phyloP scores from a whole-genome alignment of 1,140 invertebrate genomes.

The Tetragnatha versicolor region DNA sequence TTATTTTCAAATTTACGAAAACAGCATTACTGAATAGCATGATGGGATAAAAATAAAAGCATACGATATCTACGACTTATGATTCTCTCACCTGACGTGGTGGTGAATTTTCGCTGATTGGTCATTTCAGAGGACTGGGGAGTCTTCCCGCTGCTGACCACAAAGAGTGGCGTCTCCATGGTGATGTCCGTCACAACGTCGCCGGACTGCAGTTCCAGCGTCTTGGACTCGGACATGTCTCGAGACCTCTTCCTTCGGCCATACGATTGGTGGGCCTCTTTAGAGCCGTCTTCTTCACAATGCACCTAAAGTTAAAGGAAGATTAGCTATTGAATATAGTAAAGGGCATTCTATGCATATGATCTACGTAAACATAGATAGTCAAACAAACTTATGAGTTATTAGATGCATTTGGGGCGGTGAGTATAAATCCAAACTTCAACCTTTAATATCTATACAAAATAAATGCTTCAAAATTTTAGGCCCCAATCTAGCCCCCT shows the following conservation, averaged over 20 bases:
- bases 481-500: too few relatives aligned
- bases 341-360: too few relatives aligned
- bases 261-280: constrained; percentile 27
- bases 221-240: background rate
- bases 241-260: constrained; percentile 32
- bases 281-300: constrained; percentile 40
- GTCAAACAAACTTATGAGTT: background rate
- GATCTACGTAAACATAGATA: too few relatives aligned
- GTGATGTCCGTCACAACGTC: constrained; percentile 56
- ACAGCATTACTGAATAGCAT: too few relatives aligned
- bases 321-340: background rate
- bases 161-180: constrained; percentile 56
- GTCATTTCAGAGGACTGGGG: background rate
- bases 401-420: background rate
- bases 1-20: too few relatives aligned
- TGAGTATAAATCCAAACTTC: background rate
- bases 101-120: constrained; percentile 3
- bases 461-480: too few relatives aligned
- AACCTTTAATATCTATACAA: background rate
- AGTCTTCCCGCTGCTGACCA: constrained; percentile 43
- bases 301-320: constrained; percentile 5
- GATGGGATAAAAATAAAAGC: too few relatives aligned
- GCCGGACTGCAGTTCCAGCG: constrained; percentile 49
- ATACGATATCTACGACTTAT: background rate
- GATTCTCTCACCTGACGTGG: constrained; percentile 28